Evolutionary conservation across 2,113 vertebrate species (phyloP), one percentile per base, ranked within the genome.

Genomic region (Eptatretus burgeri): DNA sequence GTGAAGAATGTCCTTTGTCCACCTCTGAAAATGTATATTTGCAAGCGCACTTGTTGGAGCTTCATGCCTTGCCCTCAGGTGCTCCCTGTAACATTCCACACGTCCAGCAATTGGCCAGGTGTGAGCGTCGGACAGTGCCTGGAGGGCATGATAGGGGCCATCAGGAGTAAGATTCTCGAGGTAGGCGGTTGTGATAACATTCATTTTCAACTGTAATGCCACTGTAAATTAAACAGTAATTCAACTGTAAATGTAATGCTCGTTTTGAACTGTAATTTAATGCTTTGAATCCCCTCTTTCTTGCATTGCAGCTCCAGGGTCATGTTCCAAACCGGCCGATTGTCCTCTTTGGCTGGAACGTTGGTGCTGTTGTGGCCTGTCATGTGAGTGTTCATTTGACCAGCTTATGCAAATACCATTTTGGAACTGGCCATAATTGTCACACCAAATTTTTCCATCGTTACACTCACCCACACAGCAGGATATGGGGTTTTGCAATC

Each of bases 291-390:
- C 3, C 0, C 51, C 49, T 50, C 63, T 20, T n/a, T 64, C 17
- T 70, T 9, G 70, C 51, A 19, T 68, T 1, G 1, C 70, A 96
- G 91, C 80, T 96, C 71, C 89, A 93, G 74, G 85, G 73, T 70
- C 88, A 93, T 72, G 93, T 93, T 62, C 85, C 89, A 2, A 88
- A 89, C 72, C 93, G 87, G 68, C 88, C 89, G 2, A 78, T 96
- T 62, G 79, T 95, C 70, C 73, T 96, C 65, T 83, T 96, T 2
- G 91, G 89, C 51, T 96, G 91, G 91, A 96, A 86, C 56, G 81
- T 84, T 1, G 91, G 87, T 20, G 85, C 91, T 19, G 73, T 96
- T 68, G 84, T 94, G 51, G 82, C 86, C 66, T 94, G 85, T 73
- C 91, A 96, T 0, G 91, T 96, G 71, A 83, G 89, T 78, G 20